Evolutionary conservation across 2,797 vertebrate genomes (phyloP).

Genomic region (Coluber constrictor): DNA sequence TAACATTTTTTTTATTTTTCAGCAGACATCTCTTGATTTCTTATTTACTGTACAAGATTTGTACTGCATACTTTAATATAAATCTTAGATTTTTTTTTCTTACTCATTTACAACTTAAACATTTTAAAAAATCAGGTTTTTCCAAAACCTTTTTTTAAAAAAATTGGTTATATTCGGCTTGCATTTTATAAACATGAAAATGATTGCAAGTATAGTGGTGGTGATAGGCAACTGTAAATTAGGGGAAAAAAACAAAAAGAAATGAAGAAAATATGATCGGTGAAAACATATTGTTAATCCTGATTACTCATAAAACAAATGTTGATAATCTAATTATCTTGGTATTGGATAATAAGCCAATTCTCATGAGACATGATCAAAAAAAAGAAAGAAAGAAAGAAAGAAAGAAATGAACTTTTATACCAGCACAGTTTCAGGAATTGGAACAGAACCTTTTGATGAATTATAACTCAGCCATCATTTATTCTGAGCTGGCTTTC

Average conservation of each 20-base stretch:
- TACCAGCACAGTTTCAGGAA: background rate
- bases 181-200: background rate
- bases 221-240: background rate
- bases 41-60: background rate
- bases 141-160: background rate
- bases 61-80: background rate
- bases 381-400: no score
- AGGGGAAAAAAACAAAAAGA: background rate
- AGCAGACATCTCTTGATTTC: background rate
- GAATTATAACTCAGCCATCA: background rate
- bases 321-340: background rate
- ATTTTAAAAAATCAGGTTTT: background rate
- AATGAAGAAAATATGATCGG: background rate
- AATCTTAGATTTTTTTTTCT: background rate
- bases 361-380: background rate
- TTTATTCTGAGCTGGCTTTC: background rate
- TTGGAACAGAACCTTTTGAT: background rate
- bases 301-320: background rate
- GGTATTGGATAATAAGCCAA: background rate
- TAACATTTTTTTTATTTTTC: background rate
- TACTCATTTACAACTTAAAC: background rate
- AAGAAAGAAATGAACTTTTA: background rate
- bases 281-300: background rate
- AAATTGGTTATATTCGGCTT: background rate
- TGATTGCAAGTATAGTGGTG: background rate